Conservation (phyloP, 2,797 vertebrate species). For the Bradypodion ventrale region DNA sequence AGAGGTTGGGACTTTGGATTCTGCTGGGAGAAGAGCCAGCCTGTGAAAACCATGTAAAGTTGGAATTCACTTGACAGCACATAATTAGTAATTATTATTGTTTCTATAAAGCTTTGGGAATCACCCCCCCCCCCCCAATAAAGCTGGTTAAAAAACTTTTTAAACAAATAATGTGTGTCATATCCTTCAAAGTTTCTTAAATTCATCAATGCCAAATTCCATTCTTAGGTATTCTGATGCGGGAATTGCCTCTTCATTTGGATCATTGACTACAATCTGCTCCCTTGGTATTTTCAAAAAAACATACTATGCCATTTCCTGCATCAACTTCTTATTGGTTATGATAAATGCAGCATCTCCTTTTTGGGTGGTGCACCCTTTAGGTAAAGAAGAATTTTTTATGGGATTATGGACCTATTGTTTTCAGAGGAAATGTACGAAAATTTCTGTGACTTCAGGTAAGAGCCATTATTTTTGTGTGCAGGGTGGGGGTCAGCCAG, state of each 20-base stretch:
- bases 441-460: neutral
- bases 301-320: neutral
- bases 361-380: neutral
- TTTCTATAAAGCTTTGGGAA: neutral
- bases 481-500: neutral
- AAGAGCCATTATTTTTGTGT: neutral
- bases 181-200: too few species aligned
- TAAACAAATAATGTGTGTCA: too few species aligned
- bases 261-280: neutral
- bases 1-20: too few species aligned
- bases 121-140: too few species aligned
- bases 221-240: neutral
- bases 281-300: neutral
- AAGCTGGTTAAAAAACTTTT: too few species aligned
- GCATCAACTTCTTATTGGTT: neutral
- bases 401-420: conserved; percentile 2
- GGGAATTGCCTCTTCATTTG: neutral
- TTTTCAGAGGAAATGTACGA: neutral
- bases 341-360: neutral
- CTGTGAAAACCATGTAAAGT: too few species aligned
- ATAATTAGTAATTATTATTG: too few species aligned
- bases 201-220: too few species aligned
- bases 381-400: neutral
- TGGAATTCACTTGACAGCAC: too few species aligned
- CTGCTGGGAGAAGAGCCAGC: too few species aligned